A percentile compares a stretch with the other conserved stretches of the same genome.
Evolutionary conservation across 2,113 vertebrate species (phyloP).

Genomic region (Gorsachius goisagi): DNA sequence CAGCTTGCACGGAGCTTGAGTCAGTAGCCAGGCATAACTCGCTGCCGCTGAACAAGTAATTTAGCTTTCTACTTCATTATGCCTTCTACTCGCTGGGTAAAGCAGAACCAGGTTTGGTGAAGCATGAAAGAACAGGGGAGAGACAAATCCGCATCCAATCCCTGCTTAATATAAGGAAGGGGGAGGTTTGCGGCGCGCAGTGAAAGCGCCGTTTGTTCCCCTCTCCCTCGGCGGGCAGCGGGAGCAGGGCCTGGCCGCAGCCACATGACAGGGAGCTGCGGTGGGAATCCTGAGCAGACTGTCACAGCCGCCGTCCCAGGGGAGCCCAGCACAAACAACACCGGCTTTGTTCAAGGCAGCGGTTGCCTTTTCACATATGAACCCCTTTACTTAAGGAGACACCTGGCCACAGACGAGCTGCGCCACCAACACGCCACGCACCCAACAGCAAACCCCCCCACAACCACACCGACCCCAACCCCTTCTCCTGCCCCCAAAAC

Average conservation of each 20-base stretch:
- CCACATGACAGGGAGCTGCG: conserved; percentile 1
- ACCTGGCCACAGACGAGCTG: not conserved
- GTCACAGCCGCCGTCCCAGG: not conserved
- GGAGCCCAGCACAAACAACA: not conserved
- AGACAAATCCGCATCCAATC: not conserved
- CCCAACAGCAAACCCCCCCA: not conserved
- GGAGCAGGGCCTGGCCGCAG: not conserved
- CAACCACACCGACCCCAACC: rapidly evolving
- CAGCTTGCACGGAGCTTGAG: not conserved
- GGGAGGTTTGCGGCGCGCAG: not conserved
- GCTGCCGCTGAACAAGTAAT: not conserved
- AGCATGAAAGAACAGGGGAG: not conserved
- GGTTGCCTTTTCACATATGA: not conserved
- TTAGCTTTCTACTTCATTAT: not conserved
- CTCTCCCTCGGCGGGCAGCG: not conserved
- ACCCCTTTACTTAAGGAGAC: not conserved
- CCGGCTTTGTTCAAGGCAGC: not conserved
- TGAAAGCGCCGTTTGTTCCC: conserved; percentile 25
- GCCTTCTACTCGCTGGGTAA: not conserved
- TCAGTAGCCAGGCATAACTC: not conserved
- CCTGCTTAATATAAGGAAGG: not conserved
- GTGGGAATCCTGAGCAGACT: not conserved
- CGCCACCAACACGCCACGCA: not conserved
- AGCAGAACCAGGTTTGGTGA: not conserved
- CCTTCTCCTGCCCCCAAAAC: not conserved